These are phyloP conservation scores for Myzus persicae DNA, from an alignment of 1,140 invertebrate genomes.

Conservation along the genomic window DNA sequence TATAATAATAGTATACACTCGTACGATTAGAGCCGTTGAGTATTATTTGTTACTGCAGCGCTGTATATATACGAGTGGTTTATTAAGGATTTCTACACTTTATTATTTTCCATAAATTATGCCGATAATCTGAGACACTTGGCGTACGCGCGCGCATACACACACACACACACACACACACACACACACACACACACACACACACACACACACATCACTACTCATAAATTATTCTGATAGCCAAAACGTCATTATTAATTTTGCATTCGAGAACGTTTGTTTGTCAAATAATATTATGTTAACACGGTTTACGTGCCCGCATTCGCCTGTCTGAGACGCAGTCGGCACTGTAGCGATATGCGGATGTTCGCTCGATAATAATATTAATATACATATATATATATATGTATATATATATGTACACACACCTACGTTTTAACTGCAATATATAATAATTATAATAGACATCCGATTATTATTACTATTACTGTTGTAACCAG, in stretches of 20 bases:
- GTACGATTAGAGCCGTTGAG: neutral
- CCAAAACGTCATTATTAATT: conserved; percentile 31
- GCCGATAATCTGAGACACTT: neutral
- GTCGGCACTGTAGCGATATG: neutral
- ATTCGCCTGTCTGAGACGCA: neutral
- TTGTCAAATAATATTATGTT: neutral
- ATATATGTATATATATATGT: no score
- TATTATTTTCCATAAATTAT: conserved; percentile 33
- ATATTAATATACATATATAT: neutral
- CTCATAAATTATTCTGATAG: conserved; percentile 21
- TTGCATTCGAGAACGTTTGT: neutral
- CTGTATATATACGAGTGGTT: neutral
- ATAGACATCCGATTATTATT: neutral
- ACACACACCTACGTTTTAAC: neutral
- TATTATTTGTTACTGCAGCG: neutral
- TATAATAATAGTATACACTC: neutral
- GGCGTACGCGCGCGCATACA: no score
- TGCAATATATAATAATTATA: conserved; percentile 17
- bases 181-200: no score
- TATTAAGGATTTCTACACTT: conserved; percentile 27
- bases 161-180: no score
- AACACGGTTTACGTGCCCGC: neutral
- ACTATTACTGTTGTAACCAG: neutral
- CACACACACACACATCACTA: neutral
- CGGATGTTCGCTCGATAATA: neutral